Percentiles rank a stretch among this genome's conserved stretches.
Evolutionary conservation across 1,140 invertebrate species (phyloP).

Genomic region (Glomeris maerens): DNA sequence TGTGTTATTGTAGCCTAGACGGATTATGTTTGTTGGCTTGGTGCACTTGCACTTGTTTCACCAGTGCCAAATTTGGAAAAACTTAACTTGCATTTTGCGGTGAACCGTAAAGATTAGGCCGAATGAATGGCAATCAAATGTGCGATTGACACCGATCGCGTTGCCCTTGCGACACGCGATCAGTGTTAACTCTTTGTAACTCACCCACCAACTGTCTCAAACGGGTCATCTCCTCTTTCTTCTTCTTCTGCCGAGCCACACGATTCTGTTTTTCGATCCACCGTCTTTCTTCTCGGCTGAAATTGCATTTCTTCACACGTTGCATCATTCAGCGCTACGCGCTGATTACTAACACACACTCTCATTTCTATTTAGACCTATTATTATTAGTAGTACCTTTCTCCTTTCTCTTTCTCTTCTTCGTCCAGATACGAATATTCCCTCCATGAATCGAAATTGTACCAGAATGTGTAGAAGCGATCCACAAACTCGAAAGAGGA

Average conservation of each 20-base stretch:
- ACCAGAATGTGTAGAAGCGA: constrained; percentile 48
- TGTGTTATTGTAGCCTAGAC: too few relatives aligned
- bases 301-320: constrained; percentile 13
- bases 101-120: neutral
- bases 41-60: too few relatives aligned
- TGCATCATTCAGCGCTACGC: neutral
- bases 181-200: too few relatives aligned
- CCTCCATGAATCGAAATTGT: constrained; percentile 95
- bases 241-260: constrained; percentile 69
- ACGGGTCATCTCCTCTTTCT: constrained; percentile 90
- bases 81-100: neutral
- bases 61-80: constrained; percentile 5
- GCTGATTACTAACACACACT: constrained; percentile 17
- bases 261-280: constrained; percentile 99
- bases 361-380: neutral
- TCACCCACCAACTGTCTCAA: constrained; percentile 63
- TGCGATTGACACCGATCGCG: too few relatives aligned
- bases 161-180: neutral
- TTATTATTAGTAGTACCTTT: constrained; percentile 40
- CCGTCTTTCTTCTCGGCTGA: constrained; percentile 70
- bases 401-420: constrained; percentile 94
- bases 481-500: constrained; percentile 36
- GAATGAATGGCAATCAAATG: too few relatives aligned
- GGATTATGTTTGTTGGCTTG: too few relatives aligned
- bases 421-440: constrained; percentile 99